Evolutionary conservation across 2,888 invertebrate genomes (phyloP).

Genomic region (Drosophila mimica): DNA sequence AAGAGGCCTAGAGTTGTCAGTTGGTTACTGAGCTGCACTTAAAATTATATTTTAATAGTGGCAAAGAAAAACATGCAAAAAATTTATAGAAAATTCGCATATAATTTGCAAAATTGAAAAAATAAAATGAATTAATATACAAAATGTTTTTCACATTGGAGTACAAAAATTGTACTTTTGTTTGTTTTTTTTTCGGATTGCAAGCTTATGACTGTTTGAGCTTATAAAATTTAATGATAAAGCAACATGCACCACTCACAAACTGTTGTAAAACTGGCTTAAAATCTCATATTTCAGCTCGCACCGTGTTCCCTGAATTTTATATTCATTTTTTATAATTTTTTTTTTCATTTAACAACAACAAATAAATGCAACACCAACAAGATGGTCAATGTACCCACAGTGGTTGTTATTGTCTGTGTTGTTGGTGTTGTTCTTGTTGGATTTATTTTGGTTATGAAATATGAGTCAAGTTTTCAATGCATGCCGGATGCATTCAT

Average conservation of each 20-base stretch:
- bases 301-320: conserved; percentile 8
- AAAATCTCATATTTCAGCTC: conserved; percentile 54
- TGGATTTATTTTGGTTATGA: conserved; percentile 68
- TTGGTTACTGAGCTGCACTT: conserved; percentile 61
- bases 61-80: conserved; percentile 14
- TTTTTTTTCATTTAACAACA: conserved; percentile 25
- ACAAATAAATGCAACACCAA: conserved; percentile 57
- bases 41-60: conserved; percentile 52
- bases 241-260: conserved; percentile 26
- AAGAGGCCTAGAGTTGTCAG: conserved; percentile 55
- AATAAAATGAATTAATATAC: conserved; percentile 38
- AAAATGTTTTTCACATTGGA: neutral
- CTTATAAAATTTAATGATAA: conserved; percentile 70
- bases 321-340: conserved; percentile 6
- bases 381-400: conserved; percentile 77
- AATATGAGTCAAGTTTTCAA: conserved; percentile 81
- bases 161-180: neutral
- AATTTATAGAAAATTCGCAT: conserved; percentile 48
- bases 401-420: conserved; percentile 31
- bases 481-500: conserved; percentile 82
- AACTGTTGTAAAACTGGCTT: conserved; percentile 68
- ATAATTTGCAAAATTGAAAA: conserved; percentile 56
- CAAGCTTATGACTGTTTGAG: conserved; percentile 27
- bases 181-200: conserved; percentile 5
- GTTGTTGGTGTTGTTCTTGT: conserved; percentile 9